Percentiles rank a stretch among this genome's conserved stretches.
phyloP scores from a whole-genome alignment of 2,888 invertebrate species.

The Alcis repandata region DNA sequence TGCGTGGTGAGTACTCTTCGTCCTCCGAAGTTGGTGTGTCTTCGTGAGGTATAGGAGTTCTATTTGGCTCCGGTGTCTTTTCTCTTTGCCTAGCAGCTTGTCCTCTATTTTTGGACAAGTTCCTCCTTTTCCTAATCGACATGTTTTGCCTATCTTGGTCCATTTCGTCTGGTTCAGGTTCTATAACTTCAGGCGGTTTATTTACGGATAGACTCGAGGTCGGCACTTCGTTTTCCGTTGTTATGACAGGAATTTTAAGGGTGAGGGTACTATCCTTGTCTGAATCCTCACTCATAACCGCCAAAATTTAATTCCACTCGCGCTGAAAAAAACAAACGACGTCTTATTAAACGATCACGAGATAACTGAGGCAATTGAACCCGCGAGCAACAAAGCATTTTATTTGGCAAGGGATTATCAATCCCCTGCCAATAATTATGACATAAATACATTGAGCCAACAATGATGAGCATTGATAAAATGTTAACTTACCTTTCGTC shows the following conservation, averaged over 20 bases:
- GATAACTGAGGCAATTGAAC: conserved; percentile 62
- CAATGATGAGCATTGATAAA: conserved; percentile 57
- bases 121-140: conserved; percentile 87
- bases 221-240: conserved; percentile 73
- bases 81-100: conserved; percentile 80
- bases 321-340: conserved; percentile 65
- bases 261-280: conserved; percentile 55
- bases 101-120: conserved; percentile 86
- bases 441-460: conserved; percentile 65
- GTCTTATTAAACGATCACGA: conserved; percentile 57
- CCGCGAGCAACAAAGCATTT: conserved; percentile 49
- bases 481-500: conserved; percentile 74
- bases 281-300: conserved; percentile 70
- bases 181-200: conserved; percentile 61
- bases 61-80: conserved; percentile 82
- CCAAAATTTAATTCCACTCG: conserved; percentile 40
- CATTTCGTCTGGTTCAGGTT: conserved; percentile 59
- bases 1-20: conserved; percentile 70
- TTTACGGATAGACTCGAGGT: conserved; percentile 64
- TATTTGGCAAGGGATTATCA: conserved; percentile 69
- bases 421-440: conserved; percentile 71
- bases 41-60: conserved; percentile 82
- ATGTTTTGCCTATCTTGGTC: conserved; percentile 80
- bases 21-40: conserved; percentile 89
- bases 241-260: conserved; percentile 68